Percentiles rank a stretch among this genome's conserved stretches.
Conservation (phyloP, 1,140 invertebrate genomes). For the Elysia chlorotica region DNA sequence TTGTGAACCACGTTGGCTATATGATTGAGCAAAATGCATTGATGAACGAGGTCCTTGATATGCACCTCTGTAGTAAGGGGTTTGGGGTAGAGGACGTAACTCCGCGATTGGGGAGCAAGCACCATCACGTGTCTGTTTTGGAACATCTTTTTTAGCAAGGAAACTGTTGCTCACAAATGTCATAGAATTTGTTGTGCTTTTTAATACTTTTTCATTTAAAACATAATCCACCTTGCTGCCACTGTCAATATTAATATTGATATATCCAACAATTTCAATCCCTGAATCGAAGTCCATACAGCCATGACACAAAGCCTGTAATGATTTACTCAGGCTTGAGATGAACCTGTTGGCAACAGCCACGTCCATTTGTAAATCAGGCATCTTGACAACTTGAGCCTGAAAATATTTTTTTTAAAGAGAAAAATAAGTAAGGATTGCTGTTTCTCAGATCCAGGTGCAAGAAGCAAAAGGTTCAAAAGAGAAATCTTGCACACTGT, state of each 20-base stretch:
- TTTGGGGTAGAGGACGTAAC: too few species aligned
- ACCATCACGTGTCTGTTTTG: not conserved
- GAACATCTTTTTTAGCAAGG: conserved; percentile 22
- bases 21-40: conserved; percentile 18
- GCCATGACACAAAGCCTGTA: conserved; percentile 31
- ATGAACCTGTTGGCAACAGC: conserved; percentile 26
- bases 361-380: conserved; percentile 17
- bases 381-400: too few species aligned
- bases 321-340: conserved; percentile 26
- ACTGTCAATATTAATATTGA: conserved; percentile 31
- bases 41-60: too few species aligned
- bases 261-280: conserved; percentile 30
- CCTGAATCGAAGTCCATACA: conserved; percentile 29
- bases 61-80: too few species aligned
- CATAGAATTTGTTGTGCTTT: conserved; percentile 25
- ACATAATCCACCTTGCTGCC: conserved; percentile 28
- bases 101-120: conserved; percentile 9
- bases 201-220: conserved; percentile 29
- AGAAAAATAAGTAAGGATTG: too few species aligned
- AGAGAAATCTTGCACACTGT: too few species aligned
- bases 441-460: too few species aligned
- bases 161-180: conserved; percentile 34
- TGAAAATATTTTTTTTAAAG: too few species aligned
- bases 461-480: too few species aligned
- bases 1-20: not conserved